phyloP scores from a whole-genome alignment of 2,113 vertebrate genomes.

The Natator depressus region DNA sequence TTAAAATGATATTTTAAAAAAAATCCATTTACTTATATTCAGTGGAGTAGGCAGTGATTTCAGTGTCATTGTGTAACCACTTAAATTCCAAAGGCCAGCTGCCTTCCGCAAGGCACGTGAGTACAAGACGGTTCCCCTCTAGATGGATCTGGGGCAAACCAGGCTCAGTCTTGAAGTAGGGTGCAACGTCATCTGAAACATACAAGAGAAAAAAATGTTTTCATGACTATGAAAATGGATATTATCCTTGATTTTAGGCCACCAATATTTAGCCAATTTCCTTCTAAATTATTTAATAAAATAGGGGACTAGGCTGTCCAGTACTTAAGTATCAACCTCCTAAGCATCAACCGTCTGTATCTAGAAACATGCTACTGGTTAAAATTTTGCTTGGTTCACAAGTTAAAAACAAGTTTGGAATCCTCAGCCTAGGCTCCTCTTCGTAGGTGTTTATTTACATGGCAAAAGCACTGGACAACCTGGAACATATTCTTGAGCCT shows the following conservation, averaged over 20 bases:
- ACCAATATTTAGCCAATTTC: neutral
- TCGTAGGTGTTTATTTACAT: neutral
- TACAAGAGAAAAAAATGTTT: neutral
- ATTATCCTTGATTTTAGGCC: neutral
- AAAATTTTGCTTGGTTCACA: neutral
- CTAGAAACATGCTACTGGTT: neutral
- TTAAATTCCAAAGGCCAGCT: conserved; percentile 97
- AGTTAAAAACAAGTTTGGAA: neutral
- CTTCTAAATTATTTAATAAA: neutral
- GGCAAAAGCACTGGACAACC: neutral
- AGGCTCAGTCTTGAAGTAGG: conserved; percentile 86
- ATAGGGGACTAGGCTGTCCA: neutral
- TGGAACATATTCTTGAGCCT: neutral
- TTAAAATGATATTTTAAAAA: neutral
- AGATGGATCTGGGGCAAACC: conserved; percentile 83
- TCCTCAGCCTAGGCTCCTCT: neutral
- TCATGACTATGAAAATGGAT: neutral
- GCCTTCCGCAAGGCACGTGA: conserved; percentile 94
- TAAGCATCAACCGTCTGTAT: neutral
- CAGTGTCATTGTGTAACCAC: conserved; percentile 87
- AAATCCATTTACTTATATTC: conserved; percentile 88
- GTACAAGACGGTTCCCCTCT: conserved; percentile 93
- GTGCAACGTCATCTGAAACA: conserved; percentile 84
- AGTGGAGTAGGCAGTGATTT: conserved; percentile 87
- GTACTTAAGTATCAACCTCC: neutral